A percentile compares a stretch with the other conserved stretches of the same genome.
Evolutionary conservation across 2,113 vertebrate genomes (phyloP).

Genomic region (Terrapene triunguis): DNA sequence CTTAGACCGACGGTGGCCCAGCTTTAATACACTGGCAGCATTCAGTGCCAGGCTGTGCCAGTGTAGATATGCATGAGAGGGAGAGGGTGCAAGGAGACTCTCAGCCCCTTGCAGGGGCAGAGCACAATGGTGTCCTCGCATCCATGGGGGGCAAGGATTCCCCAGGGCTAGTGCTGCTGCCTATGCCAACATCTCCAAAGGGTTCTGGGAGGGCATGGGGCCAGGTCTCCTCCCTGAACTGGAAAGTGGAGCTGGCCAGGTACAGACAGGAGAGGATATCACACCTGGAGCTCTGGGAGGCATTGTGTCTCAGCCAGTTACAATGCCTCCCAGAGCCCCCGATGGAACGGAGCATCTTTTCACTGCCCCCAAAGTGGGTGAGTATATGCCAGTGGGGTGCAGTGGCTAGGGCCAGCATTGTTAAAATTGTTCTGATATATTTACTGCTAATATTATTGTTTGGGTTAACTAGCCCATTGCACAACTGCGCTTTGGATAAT

Average conservation of each 20-base stretch:
- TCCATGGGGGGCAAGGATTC: not conserved
- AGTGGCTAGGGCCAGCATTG: not conserved
- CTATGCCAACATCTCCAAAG: not conserved
- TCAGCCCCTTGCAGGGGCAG: not conserved
- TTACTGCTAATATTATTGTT: constrained; percentile 28
- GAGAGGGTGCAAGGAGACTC: not conserved
- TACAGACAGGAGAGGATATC: not conserved
- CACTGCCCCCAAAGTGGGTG: not conserved
- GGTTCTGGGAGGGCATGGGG: not conserved
- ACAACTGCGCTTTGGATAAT: not conserved
- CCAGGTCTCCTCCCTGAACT: not conserved
- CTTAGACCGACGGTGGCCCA: not conserved
- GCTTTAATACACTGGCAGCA: not conserved
- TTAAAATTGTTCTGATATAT: not conserved
- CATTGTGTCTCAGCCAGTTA: not conserved
- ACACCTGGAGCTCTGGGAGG: not conserved
- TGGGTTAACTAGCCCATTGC: constrained; percentile 28
- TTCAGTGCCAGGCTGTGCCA: not conserved
- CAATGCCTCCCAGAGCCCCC: not conserved
- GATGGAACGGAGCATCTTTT: not conserved
- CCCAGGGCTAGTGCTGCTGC: not conserved
- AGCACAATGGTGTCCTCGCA: not conserved
- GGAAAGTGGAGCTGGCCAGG: not conserved
- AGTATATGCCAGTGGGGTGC: not conserved
- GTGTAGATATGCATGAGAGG: not conserved